These are phyloP conservation scores for Egretta garzetta DNA, from an alignment of 2,113 vertebrate species.

Conservation along the genomic window DNA sequence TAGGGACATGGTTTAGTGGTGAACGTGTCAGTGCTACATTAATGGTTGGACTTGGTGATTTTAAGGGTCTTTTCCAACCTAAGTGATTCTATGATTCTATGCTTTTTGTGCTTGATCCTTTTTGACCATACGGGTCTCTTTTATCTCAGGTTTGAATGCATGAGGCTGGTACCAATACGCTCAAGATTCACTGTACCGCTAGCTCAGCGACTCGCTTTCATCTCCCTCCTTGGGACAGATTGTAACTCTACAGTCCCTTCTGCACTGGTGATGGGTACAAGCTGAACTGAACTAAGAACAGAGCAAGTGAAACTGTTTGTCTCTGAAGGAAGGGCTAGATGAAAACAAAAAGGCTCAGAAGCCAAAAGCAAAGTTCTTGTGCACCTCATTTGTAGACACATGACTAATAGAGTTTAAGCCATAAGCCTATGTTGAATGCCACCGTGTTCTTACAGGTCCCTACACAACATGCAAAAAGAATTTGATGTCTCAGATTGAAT, in stretches of 20 bases:
- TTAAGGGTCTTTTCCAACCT: too few species aligned
- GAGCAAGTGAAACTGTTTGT: background rate
- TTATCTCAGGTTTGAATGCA: background rate
- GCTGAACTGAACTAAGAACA: slow-evolving; percentile 2
- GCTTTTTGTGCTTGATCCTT: background rate
- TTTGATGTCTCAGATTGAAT: background rate
- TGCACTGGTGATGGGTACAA: background rate
- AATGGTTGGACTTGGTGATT: too few species aligned
- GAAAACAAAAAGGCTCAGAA: background rate
- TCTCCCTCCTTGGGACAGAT: background rate
- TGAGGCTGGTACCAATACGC: background rate
- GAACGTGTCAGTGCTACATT: too few species aligned
- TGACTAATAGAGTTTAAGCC: background rate
- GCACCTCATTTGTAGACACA: background rate
- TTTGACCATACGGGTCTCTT: background rate
- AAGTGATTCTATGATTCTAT: background rate
- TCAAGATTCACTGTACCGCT: background rate
- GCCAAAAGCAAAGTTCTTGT: background rate
- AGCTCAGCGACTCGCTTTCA: slow-evolving; percentile 5
- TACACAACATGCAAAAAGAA: background rate
- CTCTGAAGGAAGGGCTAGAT: background rate
- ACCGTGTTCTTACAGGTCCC: background rate
- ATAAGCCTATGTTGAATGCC: background rate
- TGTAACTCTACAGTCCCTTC: background rate
- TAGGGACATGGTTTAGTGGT: too few species aligned